Base-by-base conservation (phyloP, 1,140 invertebrate species). In the Drosophila lini region DNA sequence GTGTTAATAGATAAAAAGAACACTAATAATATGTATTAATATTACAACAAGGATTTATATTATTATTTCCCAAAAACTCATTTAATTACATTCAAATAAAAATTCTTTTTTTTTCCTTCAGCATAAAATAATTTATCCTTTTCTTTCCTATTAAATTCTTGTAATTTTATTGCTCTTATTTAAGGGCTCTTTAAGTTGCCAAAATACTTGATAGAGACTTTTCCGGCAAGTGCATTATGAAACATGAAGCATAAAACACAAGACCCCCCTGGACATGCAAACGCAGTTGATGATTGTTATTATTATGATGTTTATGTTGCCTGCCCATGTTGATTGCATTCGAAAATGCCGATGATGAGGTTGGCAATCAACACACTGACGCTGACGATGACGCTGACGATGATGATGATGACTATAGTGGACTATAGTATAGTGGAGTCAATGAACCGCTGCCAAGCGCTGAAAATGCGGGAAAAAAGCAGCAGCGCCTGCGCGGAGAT, bases 401-500 rank as follows among this genome's bases (percentile, higher is more conserved):
- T 77, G 81, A 81, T 81, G 65, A 69, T 68, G 79, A 69, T 31
- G 77, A 80, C 75, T 68, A 80, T 59, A 28, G 25, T 28, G 25
- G 57, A 64, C 55, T 36, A 19, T 34, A 42, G 40, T 61, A 16
- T 41, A 19, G 28, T 34, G 48, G 44, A 88, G 83, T 88, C 83
- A 88, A 78, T 83, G 84, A 88, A 88, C 83, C 76, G 68, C 47
- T 40, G 31, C 56, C 48, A 32, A 44, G 60, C 68, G 61, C 13
- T 55, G 42, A 57, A 75, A 77, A 60, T 60, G 58, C 58, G 59
- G 59, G 62, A 53, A 83, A 83, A 80, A 73, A 73, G 80, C 84
- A 74, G 64, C 84, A 89, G 84, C 75, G 79, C 81, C 58, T 89
- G 83, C 83, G 83, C 83, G 88, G 84, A 88, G 83, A 89, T 88